Evolutionary conservation across 2,113 vertebrate genomes (phyloP), one percentile per base, ranked within the genome.

Genomic region (Meles meles): DNA sequence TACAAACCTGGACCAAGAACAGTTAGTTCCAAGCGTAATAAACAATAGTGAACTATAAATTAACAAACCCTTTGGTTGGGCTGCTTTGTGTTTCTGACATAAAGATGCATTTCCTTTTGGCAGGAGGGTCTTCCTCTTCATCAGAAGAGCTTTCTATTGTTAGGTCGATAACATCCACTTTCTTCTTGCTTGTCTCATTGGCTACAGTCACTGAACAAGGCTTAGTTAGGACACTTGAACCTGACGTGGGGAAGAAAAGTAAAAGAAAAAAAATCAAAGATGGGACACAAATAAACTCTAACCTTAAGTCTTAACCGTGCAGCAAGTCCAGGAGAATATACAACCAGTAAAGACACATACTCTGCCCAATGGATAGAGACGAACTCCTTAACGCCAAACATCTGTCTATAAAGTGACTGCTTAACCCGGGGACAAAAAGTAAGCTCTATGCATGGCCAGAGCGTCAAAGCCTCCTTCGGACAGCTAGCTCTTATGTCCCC

Each of bases 131-230:
- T 57, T 99, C 99, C 1, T 99, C 99, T 96, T 99, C 99, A 79
- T 99, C 99, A 20, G 99, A 99, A 52, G 99, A 99, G 97, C 99
- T 99, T 95, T 99, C 99, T 52, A 99, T 31, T 17, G 99, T 99
- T 95, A 99, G 98, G 95, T 99, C 99, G 42, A 99, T 99, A 93
- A 99, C 98, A 1, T 99, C 99, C 13, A 99, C 99, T 97, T 99
- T 99, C 98, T 99, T 99, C 97, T 99, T 99, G 97, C 97, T 98
- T 93, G 97, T 97, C 25, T 99, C 99, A 65, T 34, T 97, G 93
- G 98, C 90, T 93, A 98, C 96, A 5, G 98, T 97, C 92, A 99
- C 98, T 0, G 99, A 98, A 63, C 99, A 99, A 0, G 98, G 99
- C 57, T 99, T 99, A 97, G 93, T 99, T 93, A 99, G 97, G 74